These are phyloP conservation scores for Yponomeuta cagnagella DNA, from an alignment of 2,888 invertebrate species.

Conservation along the genomic window DNA sequence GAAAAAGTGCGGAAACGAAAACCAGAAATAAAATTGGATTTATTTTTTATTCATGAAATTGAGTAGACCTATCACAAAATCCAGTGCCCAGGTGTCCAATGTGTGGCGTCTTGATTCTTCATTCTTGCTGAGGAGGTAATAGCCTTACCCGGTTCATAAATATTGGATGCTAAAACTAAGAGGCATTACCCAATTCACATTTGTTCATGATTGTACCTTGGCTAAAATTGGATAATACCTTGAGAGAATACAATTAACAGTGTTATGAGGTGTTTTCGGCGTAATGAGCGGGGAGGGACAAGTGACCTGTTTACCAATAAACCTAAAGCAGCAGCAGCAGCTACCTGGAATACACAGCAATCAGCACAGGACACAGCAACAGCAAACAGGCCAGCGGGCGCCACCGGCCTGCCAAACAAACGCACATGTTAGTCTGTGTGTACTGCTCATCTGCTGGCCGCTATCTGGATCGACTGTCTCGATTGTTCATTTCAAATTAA, in stretches of 20 bases:
- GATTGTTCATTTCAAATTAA: not conserved
- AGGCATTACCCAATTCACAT: slow-evolving; percentile 4
- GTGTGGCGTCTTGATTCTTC: slow-evolving; percentile 29
- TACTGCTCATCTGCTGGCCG: slow-evolving; percentile 34
- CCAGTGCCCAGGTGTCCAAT: slow-evolving; percentile 35
- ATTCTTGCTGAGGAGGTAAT: slow-evolving; percentile 26
- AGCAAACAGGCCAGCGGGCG: slow-evolving; percentile 72
- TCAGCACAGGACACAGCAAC: slow-evolving; percentile 30
- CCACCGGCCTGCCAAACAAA: slow-evolving; percentile 76
- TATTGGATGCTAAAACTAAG: not conserved
- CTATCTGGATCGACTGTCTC: slow-evolving; percentile 26
- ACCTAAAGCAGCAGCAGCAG: slow-evolving; percentile 47
- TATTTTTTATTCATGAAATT: slow-evolving; percentile 42
- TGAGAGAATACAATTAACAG: slow-evolving; percentile 23
- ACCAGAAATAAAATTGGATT: slow-evolving; percentile 24
- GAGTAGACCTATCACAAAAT: slow-evolving; percentile 38
- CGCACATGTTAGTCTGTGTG: slow-evolving; percentile 47
- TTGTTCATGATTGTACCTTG: not conserved
- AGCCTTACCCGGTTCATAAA: not conserved
- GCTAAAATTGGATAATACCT: slow-evolving; percentile 11
- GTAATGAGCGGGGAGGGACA: slow-evolving; percentile 41
- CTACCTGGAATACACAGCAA: slow-evolving; percentile 57
- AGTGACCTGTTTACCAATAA: slow-evolving; percentile 44
- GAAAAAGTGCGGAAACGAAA: not conserved
- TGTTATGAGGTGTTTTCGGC: not conserved